Conservation (phyloP, 2,113 vertebrate species). For the Thalassoma bifasciatum region DNA sequence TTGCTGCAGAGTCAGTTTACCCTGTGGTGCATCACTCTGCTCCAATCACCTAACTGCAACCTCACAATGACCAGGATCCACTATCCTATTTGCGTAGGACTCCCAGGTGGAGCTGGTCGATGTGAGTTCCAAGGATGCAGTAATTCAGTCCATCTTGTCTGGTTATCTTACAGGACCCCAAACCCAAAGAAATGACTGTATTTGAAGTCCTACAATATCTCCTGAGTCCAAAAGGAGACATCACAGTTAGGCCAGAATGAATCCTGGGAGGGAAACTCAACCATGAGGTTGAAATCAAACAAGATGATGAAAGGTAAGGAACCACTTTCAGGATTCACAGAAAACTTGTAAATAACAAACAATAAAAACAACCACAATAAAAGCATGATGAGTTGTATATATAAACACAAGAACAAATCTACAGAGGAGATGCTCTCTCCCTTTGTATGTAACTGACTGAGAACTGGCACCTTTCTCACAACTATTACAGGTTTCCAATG, state of each 20-base stretch:
- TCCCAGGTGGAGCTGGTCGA: constrained; percentile 15
- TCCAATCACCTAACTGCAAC: constrained; percentile 28
- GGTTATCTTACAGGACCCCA: constrained; percentile 36
- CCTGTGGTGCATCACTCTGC: constrained; percentile 43
- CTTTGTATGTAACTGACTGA: constrained; percentile 31
- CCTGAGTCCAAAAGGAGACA: constrained; percentile 24
- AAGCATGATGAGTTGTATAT: constrained; percentile 74
- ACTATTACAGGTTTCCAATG: constrained; percentile 21
- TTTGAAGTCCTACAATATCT: constrained; percentile 21
- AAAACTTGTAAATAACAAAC: constrained; percentile 74
- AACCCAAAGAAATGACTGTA: constrained; percentile 12
- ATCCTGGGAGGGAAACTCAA: constrained; percentile 34
- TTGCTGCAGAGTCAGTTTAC: constrained; percentile 26
- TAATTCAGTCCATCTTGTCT: constrained; percentile 20
- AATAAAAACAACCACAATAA: constrained; percentile 68
- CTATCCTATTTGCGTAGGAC: constrained; percentile 19
- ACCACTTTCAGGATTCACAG: constrained; percentile 73
- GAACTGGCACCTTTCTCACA: constrained; percentile 34
- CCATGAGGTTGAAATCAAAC: constrained; percentile 45
- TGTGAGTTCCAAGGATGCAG: constrained; percentile 30
- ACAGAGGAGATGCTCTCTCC: constrained; percentile 34
- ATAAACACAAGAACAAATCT: constrained; percentile 73
- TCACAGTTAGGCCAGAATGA: constrained; percentile 19
- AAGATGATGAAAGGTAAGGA: constrained; percentile 42
- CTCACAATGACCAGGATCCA: constrained; percentile 19